Evolutionary conservation across 2,113 vertebrate genomes (phyloP).

Genomic region (Dicrurus megarhynchus): DNA sequence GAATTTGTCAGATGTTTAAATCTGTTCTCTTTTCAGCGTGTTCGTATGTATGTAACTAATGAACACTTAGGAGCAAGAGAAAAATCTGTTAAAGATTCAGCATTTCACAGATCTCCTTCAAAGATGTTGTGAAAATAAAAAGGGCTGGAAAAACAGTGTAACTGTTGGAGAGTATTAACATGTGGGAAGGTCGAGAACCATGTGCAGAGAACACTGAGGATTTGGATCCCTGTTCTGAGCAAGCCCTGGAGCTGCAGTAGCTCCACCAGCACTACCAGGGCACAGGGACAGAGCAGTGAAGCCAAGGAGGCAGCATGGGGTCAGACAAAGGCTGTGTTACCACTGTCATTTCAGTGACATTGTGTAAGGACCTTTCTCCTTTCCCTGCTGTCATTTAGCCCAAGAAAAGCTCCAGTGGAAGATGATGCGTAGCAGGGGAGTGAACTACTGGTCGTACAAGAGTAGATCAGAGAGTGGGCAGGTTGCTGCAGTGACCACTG

Average conservation of each 20-base stretch:
- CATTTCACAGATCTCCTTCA: conserved; percentile 18
- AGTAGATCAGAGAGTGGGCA: neutral
- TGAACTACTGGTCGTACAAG: neutral
- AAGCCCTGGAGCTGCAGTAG: neutral
- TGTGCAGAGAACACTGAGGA: neutral
- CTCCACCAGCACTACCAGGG: neutral
- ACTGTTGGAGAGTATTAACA: neutral
- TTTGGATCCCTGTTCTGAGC: neutral
- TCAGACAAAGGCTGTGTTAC: neutral
- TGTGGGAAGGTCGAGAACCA: neutral
- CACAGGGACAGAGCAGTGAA: neutral
- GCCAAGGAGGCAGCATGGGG: neutral
- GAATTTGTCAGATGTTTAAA: conserved; percentile 57
- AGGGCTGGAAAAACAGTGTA: conserved; percentile 12
- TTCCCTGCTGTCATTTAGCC: neutral
- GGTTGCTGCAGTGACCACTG: neutral
- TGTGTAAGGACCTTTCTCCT: neutral
- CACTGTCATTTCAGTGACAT: accelerated
- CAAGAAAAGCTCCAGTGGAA: neutral
- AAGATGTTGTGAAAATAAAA: conserved; percentile 31
- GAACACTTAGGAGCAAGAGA: neutral
- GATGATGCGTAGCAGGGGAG: neutral
- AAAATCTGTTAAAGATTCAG: conserved; percentile 43
- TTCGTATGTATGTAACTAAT: neutral
- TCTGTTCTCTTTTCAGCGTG: neutral